Conservation (phyloP, 2,888 invertebrate genomes). For the Euproctis similis region DNA sequence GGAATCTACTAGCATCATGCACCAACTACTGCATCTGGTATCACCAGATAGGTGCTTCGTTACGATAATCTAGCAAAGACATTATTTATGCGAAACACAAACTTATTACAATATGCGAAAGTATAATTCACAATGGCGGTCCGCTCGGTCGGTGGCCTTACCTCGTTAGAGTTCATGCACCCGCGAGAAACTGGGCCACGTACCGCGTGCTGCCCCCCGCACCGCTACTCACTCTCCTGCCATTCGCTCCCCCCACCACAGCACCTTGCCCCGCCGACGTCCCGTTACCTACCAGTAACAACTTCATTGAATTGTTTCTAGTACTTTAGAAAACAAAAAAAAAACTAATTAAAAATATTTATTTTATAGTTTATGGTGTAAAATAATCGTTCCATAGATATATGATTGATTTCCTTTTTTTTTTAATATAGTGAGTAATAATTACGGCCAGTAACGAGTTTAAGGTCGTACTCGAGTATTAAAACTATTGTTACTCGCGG, state of each 20-base stretch:
- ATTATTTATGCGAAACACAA: constrained; percentile 28
- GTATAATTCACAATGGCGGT: constrained; percentile 41
- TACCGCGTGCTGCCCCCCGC: constrained; percentile 56
- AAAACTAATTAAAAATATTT: not conserved
- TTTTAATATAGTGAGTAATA: too few species aligned
- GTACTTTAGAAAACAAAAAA: not conserved
- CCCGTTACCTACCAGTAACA: constrained; percentile 66
- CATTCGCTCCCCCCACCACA: constrained; percentile 8
- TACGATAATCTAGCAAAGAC: constrained; percentile 53
- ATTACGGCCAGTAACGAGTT: constrained; percentile 32
- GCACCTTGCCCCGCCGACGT: constrained; percentile 10
- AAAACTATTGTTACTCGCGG: constrained; percentile 23
- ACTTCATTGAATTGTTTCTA: constrained; percentile 68
- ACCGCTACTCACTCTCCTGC: constrained; percentile 31
- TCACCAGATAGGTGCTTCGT: constrained; percentile 62
- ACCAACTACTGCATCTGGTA: constrained; percentile 61
- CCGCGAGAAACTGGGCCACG: constrained; percentile 74
- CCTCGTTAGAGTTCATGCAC: constrained; percentile 76
- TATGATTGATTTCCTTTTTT: too few species aligned
- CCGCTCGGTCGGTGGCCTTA: constrained; percentile 73
- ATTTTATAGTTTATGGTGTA: too few species aligned
- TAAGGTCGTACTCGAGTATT: constrained; percentile 32
- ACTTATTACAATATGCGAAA: constrained; percentile 35
- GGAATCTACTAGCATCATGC: constrained; percentile 64
- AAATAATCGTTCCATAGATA: too few species aligned